Evolutionary conservation across 2,888 invertebrate species (phyloP).

Genomic region (Stomorhina lunata): DNA sequence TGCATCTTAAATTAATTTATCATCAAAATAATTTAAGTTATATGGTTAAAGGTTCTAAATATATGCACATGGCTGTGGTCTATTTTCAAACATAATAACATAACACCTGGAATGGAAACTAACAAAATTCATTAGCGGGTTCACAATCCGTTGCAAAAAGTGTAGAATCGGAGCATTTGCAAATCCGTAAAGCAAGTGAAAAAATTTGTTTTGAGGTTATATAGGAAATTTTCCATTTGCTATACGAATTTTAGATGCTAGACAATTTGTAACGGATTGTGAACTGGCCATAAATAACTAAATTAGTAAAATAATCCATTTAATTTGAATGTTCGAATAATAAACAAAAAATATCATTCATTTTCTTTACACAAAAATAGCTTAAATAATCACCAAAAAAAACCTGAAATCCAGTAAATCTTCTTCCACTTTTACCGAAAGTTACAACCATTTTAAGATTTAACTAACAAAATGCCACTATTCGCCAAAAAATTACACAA

Average conservation of each 20-base stretch:
- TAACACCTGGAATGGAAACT: neutral
- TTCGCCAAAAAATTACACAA: constrained; percentile 72
- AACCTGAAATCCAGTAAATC: neutral
- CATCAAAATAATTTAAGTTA: neutral
- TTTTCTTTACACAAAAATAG: constrained; percentile 57
- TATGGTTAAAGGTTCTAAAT: constrained; percentile 20
- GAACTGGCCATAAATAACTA: neutral
- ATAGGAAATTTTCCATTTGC: too few species aligned
- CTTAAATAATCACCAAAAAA: constrained; percentile 2
- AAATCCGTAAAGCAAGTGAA: too few species aligned
- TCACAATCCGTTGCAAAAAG: too few species aligned
- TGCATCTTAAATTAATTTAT: too few species aligned
- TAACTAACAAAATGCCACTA: constrained; percentile 69
- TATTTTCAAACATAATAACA: constrained; percentile 4
- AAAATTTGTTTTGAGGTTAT: too few species aligned
- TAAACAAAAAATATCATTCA: constrained; percentile 35
- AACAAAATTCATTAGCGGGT: constrained; percentile 2
- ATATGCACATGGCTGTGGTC: constrained; percentile 41
- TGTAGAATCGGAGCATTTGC: too few species aligned
- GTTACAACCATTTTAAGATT: neutral
- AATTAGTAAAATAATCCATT: neutral
- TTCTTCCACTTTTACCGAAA: neutral
- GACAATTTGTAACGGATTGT: neutral
- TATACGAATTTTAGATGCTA: too few species aligned
- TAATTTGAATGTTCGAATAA: neutral